A percentile compares a stretch with the other conserved stretches of the same genome.
phyloP scores from a whole-genome alignment of 2,888 invertebrate species.

The Mactromeris polynyma region DNA sequence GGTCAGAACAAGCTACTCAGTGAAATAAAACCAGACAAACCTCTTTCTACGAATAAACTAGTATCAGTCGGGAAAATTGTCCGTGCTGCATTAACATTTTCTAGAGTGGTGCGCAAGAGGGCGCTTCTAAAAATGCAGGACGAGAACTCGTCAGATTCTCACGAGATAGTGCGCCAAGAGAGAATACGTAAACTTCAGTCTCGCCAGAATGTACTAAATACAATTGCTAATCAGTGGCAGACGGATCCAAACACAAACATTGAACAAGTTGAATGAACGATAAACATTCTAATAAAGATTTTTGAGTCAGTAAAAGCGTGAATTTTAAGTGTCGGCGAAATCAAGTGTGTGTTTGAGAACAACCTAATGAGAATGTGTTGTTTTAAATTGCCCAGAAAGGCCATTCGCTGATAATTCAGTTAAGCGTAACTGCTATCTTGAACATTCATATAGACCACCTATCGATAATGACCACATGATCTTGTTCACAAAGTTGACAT shows the following conservation, averaged over 20 bases:
- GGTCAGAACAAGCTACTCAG: constrained; percentile 59
- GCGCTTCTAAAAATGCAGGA: constrained; percentile 71
- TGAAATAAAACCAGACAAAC: constrained; percentile 65
- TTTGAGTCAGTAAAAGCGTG: too few relatives aligned
- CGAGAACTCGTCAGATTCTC: constrained; percentile 71
- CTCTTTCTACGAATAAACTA: constrained; percentile 62
- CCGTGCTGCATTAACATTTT: constrained; percentile 73
- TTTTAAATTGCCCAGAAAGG: too few relatives aligned
- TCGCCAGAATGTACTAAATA: constrained; percentile 68
- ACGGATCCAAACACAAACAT: constrained; percentile 38
- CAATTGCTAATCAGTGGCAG: constrained; percentile 64
- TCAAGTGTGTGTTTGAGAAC: too few relatives aligned
- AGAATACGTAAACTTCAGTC: constrained; percentile 69
- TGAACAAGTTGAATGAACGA: constrained; percentile 59
- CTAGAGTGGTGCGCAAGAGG: constrained; percentile 69
- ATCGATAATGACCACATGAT: too few relatives aligned
- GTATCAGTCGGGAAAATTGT: constrained; percentile 70
- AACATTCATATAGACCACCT: too few relatives aligned
- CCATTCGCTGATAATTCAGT: too few relatives aligned
- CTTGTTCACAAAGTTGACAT: too few relatives aligned
- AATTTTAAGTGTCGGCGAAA: too few relatives aligned
- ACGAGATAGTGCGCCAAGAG: constrained; percentile 72
- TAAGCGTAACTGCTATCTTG: too few relatives aligned
- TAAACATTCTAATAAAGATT: not conserved
- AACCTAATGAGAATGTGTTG: too few relatives aligned